Percentiles rank a stretch among this genome's conserved stretches.
Conservation (phyloP, 1,140 invertebrate genomes). For the Lepidurus packardi region DNA sequence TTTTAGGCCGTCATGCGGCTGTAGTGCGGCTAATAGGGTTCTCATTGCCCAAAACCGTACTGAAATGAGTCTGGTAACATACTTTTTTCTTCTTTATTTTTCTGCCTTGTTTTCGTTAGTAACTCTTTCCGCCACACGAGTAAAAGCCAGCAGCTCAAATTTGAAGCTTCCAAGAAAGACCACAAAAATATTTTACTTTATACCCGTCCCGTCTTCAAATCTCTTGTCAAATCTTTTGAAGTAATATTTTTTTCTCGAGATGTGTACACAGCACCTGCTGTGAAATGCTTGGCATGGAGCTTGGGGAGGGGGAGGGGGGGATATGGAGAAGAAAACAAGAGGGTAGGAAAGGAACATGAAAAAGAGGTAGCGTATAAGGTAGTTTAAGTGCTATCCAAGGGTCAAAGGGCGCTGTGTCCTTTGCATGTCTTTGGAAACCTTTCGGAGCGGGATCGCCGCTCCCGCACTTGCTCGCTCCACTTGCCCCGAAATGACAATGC, state of each 20-base stretch:
- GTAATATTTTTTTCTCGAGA: too few species aligned
- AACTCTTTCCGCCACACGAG: too few species aligned
- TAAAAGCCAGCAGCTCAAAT: too few species aligned
- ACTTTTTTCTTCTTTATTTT: not conserved
- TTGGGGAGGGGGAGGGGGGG: not conserved
- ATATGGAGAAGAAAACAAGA: not conserved
- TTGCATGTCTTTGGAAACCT: not conserved
- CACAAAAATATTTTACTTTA: too few species aligned
- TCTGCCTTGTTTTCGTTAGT: not conserved
- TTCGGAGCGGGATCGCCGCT: not conserved
- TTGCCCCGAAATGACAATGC: conserved; percentile 7
- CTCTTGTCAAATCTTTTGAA: too few species aligned
- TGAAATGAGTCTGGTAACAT: not conserved
- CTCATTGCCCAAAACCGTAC: not conserved
- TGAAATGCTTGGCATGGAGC: not conserved
- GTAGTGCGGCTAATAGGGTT: not conserved
- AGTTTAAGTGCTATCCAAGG: conserved; percentile 2
- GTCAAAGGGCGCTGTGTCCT: not conserved
- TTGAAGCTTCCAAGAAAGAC: too few species aligned
- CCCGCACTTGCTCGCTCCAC: conserved; percentile 12
- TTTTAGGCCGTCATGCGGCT: not conserved
- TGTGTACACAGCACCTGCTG: not conserved
- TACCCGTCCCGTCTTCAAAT: too few species aligned
- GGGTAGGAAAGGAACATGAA: not conserved
- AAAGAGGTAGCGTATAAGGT: not conserved